Evolutionary conservation across 2,113 vertebrate genomes (phyloP).

Genomic region (Eulacestoma nigropectus): DNA sequence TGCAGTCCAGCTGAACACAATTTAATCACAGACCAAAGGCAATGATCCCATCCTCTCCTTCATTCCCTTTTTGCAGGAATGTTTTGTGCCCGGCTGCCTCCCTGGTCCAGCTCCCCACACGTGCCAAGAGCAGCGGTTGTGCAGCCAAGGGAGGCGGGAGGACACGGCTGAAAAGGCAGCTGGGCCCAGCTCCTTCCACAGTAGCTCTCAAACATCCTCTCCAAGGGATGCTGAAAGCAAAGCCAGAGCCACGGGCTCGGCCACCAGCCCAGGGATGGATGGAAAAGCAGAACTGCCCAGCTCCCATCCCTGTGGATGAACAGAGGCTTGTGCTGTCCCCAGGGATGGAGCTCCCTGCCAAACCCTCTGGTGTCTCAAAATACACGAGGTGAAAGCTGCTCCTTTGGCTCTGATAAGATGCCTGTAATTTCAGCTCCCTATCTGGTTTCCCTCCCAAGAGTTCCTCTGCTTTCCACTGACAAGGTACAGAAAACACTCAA

Average conservation of each 20-base stretch:
- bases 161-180: not conserved
- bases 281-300: not conserved
- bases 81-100: not conserved
- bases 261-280: not conserved
- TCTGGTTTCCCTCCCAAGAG: not conserved
- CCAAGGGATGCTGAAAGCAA: not conserved
- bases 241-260: not conserved
- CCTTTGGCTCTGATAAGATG: not conserved
- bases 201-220: not conserved
- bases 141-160: conserved; percentile 19
- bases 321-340: not conserved
- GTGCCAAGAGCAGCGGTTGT: not conserved
- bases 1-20: not conserved
- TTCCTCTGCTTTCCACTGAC: not conserved
- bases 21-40: not conserved
- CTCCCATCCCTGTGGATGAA: not conserved
- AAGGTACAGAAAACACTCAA: not conserved
- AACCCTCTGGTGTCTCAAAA: not conserved
- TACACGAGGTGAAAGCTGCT: not conserved
- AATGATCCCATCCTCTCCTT: not conserved
- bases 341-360: not conserved
- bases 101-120: not conserved
- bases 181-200: not conserved
- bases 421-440: conserved; percentile 43
- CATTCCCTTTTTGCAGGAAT: not conserved